Evolutionary conservation across 2,797 vertebrate species (phyloP).

Genomic region (Coregonus sp.): DNA sequence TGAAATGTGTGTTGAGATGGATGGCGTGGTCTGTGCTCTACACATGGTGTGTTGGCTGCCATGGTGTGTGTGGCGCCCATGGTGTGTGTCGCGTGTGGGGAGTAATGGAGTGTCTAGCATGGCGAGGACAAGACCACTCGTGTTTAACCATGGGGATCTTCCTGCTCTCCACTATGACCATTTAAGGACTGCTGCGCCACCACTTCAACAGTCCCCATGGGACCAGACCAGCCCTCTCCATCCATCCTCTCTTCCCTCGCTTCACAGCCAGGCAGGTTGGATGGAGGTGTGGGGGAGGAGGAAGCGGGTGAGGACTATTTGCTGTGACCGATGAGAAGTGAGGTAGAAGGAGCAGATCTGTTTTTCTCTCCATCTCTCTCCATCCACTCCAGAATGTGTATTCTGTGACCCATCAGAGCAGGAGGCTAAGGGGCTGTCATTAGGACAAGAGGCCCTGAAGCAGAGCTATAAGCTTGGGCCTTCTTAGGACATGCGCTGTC

Average conservation of each 20-base stretch:
- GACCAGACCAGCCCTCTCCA: conserved; percentile 14
- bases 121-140: not conserved
- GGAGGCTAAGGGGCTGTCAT: not conserved
- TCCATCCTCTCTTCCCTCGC: conserved; percentile 19
- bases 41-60: not conserved
- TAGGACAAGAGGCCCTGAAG: not conserved
- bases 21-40: not conserved
- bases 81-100: conserved; percentile 22
- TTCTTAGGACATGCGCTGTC: conserved; percentile 2
- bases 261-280: conserved; percentile 36
- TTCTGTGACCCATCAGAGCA: not conserved
- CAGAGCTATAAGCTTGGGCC: not conserved
- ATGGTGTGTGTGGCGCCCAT: not conserved
- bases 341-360: not conserved
- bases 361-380: not conserved
- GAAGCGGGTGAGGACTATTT: conserved; percentile 17
- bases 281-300: conserved; percentile 11
- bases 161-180: not conserved
- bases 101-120: not conserved
- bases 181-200: conserved; percentile 14
- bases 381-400: not conserved
- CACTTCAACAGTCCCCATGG: conserved; percentile 19
- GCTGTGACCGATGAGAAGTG: conserved; percentile 44
- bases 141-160: not conserved
- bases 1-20: not conserved